A percentile compares a stretch with the other conserved stretches of the same genome.
phyloP scores from a whole-genome alignment of 2,113 vertebrate species.

The Dascyllus trimaculatus region DNA sequence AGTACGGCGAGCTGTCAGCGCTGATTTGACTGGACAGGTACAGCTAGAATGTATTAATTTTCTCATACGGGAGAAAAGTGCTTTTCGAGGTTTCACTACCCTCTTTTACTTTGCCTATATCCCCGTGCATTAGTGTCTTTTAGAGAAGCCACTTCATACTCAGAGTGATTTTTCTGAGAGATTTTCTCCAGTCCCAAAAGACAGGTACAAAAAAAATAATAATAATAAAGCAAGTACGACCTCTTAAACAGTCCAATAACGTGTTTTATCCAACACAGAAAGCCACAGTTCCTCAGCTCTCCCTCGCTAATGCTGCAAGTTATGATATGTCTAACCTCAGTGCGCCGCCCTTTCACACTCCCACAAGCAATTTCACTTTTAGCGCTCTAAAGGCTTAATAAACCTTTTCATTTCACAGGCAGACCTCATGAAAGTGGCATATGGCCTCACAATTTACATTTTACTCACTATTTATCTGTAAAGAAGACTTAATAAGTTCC shows the following conservation, averaged over 20 bases:
- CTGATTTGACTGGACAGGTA: slow-evolving; percentile 68
- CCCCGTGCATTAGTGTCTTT: slow-evolving; percentile 59
- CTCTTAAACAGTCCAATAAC: slow-evolving; percentile 37
- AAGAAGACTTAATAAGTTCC: slow-evolving; percentile 74
- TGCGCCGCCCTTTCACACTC: slow-evolving; percentile 56
- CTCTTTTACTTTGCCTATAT: slow-evolving; percentile 47
- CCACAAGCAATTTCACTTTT: slow-evolving; percentile 65
- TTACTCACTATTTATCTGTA: slow-evolving; percentile 73
- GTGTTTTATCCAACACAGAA: slow-evolving; percentile 63
- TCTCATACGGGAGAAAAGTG: slow-evolving; percentile 65
- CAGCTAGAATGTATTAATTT: slow-evolving; percentile 65
- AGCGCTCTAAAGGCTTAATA: slow-evolving; percentile 59
- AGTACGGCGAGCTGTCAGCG: slow-evolving; percentile 60
- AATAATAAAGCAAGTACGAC: neutral
- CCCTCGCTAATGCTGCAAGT: slow-evolving; percentile 40
- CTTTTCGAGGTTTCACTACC: slow-evolving; percentile 70
- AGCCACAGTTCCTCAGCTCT: slow-evolving; percentile 49
- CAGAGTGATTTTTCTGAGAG: slow-evolving; percentile 33
- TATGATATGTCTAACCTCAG: slow-evolving; percentile 47
- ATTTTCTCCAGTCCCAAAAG: slow-evolving; percentile 36
- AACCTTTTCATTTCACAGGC: slow-evolving; percentile 64
- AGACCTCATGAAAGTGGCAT: slow-evolving; percentile 63
- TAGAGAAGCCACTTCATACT: slow-evolving; percentile 48
- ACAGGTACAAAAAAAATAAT: slow-evolving; percentile 32
- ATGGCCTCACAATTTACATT: slow-evolving; percentile 68